Base-by-base conservation (phyloP, 2,113 vertebrate genomes). In the Hassar affinis region DNA sequence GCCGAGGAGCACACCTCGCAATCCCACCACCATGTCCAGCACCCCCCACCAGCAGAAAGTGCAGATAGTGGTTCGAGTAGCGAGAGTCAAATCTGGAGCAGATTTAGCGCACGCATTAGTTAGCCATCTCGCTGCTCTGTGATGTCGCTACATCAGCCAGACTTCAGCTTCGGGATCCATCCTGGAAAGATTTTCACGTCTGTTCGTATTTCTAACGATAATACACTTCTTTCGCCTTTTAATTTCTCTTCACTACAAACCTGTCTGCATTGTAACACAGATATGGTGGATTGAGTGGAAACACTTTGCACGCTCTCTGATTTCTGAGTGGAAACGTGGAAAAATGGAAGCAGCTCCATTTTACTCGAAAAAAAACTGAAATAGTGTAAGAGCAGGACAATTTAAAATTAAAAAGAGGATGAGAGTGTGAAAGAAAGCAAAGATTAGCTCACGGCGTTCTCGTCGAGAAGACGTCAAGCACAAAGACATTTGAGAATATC, bases 31-130 rank as follows among this genome's bases (percentile, higher is more conserved):
- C 72, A 78, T 64, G 71, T 81, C 45, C 86, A 88, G 85, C 81
- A 80, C 86, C 86, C 86, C 38, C 85, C 86, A 83, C 33, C 62
- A 49, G 38, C 77, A 66, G 66, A 51, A 84, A 81, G 87, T 86
- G 57, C 74, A 74, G 85, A 68, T 78, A 84, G 88, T 84, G 84
- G 88, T 64, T 79, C 35, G 66, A 81, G 90, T 88, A 90, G 81
- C 85, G 79, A 87, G 91, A 85, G 8, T 86, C 88, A 93, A 94
- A 94, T 93, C 92, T 93, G 89, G 92, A 92, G 87, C 92, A 93
- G 93, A 92, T 92, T 54, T 52, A 87, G 85, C 59, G 78, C 11
- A 6, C 27, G 25, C 66, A 18, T 79, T 79, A 54, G 64, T 71
- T 74, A 56, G 47, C 75, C n/a, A 52, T 52, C 47, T 77, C 47